Base-by-base conservation (phyloP, 2,113 vertebrate species). In the Balaenoptera acutorostrata region DNA sequence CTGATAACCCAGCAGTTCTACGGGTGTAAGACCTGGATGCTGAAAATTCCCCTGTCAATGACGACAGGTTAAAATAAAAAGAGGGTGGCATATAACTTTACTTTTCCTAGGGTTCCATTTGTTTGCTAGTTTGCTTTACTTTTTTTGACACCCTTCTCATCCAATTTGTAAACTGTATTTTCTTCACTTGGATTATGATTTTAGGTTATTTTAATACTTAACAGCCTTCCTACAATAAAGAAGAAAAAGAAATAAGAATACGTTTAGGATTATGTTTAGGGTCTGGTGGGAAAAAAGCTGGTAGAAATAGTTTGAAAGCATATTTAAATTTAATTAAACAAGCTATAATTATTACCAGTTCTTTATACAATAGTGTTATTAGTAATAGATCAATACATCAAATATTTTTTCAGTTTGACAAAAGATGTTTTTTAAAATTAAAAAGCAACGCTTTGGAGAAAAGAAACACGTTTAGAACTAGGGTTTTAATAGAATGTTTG, bases 1-100 rank as follows among this genome's bases (percentile, higher is more conserved):
- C 46, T 23, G 13, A 27, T 15, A 55, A 41, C n/a, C 6, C 12
- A 11, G n/a, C 18, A 1, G 8, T 1, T 46, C 27, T 74, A 23
- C 6, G 2, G 9, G 5, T 20, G 2, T 25, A 10, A 27, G n/a
- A 20, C 0, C 0, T 0, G n/a, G 10, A 23, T 2, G 12, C 36
- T 9, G 1, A 72, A 39, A 74, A 39, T 59, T 12, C 25, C 46
- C 8, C 12, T 13, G 0, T 9, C 39, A 9, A 6, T 4, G 57
- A 39, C 2, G 2, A 12, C 0, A 57, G 52, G n/a, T 61, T 25
- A 23, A 14, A 39, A 69, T 49, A 17, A 31, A 29, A 21, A 66
- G 25, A 49, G 41, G 9, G 7, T 3, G 1, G 9, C 12, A 27
- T 46, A 14, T 1, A 33, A 36, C 27, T 71, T 69, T 10, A 5